Conservation (phyloP, 2,888 invertebrate species). For the Aspidiotus rigidus region DNA sequence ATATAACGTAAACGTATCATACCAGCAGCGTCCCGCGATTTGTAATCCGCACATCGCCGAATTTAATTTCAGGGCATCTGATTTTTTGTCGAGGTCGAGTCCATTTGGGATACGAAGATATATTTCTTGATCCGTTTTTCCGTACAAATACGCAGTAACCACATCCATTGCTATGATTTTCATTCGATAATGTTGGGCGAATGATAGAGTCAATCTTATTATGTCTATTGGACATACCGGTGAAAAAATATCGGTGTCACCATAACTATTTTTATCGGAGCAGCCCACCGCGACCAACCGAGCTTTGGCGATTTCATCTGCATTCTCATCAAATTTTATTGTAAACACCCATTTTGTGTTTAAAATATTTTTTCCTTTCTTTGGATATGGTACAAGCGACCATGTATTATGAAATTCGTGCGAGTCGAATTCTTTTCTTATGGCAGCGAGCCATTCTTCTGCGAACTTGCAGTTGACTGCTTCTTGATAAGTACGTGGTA, state of each 20-base stretch:
- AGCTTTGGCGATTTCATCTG: background rate
- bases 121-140: background rate
- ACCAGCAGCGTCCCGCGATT: background rate
- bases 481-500: background rate
- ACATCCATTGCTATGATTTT: slow-evolving; percentile 8
- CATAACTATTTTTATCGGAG: background rate
- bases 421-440: background rate
- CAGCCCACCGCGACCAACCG: slow-evolving; percentile 14
- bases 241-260: slow-evolving; percentile 5
- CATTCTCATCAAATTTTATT: slow-evolving; percentile 1
- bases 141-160: slow-evolving; percentile 14
- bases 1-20: background rate
- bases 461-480: background rate
- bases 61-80: slow-evolving; percentile 8
- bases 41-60: background rate
- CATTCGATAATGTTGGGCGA: background rate
- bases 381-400: background rate
- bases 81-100: background rate
- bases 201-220: background rate
- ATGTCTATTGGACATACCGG: background rate
- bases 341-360: slow-evolving; percentile 5
- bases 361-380: background rate
- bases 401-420: background rate
- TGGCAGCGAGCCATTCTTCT: background rate
- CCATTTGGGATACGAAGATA: slow-evolving; percentile 12